Conservation (phyloP, 2,113 vertebrate genomes). For the Edolisoma coerulescens region DNA sequence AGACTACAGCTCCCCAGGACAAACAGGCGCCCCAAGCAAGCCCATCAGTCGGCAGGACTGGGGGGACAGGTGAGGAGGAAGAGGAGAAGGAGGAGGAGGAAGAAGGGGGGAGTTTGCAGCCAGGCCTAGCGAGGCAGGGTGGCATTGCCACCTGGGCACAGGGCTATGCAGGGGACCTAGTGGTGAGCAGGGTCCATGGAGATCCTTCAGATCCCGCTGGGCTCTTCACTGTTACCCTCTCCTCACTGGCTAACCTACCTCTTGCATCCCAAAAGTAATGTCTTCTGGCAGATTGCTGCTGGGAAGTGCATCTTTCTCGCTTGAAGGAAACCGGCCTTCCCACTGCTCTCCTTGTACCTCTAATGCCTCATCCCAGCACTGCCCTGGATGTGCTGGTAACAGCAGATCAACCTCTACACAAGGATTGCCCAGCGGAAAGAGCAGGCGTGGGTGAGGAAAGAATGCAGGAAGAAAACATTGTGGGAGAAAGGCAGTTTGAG, state of each 20-base stretch:
- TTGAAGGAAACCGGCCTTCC: background rate
- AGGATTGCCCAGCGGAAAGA: rapidly evolving
- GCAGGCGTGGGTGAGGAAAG: background rate
- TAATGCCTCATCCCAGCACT: background rate
- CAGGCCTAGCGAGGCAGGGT: background rate
- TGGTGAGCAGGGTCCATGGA: background rate
- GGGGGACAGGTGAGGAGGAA: background rate
- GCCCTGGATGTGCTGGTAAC: background rate
- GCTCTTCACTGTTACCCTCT: background rate
- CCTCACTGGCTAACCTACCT: rapidly evolving
- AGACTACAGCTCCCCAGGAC: background rate
- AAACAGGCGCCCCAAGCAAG: rapidly evolving
- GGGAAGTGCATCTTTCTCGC: background rate
- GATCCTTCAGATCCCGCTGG: background rate
- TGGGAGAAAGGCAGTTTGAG: background rate
- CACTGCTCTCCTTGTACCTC: background rate
- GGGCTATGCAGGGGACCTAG: background rate
- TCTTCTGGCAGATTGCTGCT: background rate
- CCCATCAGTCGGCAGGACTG: rapidly evolving
- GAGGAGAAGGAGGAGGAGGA: background rate
- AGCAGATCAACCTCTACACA: background rate
- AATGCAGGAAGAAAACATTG: background rate
- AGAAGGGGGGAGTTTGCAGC: background rate
- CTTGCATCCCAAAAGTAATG: background rate
- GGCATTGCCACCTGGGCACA: background rate